Evolutionary conservation across 2,888 invertebrate species (phyloP), one percentile per base, ranked within the genome.

Genomic region (Megalurothrips usitatus): DNA sequence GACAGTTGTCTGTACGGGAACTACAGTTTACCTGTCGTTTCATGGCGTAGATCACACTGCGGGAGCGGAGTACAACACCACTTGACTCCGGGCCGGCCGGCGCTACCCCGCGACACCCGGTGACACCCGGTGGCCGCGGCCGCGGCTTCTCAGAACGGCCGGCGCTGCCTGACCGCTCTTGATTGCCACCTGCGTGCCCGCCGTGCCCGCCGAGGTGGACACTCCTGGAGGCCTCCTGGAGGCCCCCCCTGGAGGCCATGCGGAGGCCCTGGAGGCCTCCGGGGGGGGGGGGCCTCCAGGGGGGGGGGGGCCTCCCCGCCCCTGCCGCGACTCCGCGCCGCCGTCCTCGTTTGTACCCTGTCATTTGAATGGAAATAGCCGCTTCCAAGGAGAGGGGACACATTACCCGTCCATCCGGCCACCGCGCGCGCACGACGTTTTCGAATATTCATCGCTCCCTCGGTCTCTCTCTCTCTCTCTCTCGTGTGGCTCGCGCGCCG

Each of bases 291-390:
- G 34, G 6, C 34, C 3, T 43, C 34, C 34, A 43, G 3, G 34
- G 2, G 3, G 34, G n/a, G n/a, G n/a, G n/a, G n/a, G n/a, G n/a
- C n/a, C n/a, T n/a, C n/a, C n/a, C n/a, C n/a, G n/a, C n/a, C n/a
- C n/a, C n/a, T n/a, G n/a, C n/a, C n/a, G 6, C 68, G 68, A 58
- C 19, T 17, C 17, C 58, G 11, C 58, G n/a, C 19, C 58, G 3
- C n/a, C 52, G 52, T 52, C 34, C 2, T 43, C 68, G 68, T 75
- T 75, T 75, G 68, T 75, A 75, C 68, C 68, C 68, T 75, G 68
- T 75, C 68, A 75, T 75, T 75, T 75, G 68, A 75, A 75, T 75
- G 68, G 68, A 75, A 75, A 75, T 75, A 26, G 68, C 68, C 68
- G 68, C 68, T 75, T 75, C 26, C 26, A 23, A 26, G 68, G 68